phyloP scores from a whole-genome alignment of 2,888 invertebrate genomes.

The Fabriciana adippe region DNA sequence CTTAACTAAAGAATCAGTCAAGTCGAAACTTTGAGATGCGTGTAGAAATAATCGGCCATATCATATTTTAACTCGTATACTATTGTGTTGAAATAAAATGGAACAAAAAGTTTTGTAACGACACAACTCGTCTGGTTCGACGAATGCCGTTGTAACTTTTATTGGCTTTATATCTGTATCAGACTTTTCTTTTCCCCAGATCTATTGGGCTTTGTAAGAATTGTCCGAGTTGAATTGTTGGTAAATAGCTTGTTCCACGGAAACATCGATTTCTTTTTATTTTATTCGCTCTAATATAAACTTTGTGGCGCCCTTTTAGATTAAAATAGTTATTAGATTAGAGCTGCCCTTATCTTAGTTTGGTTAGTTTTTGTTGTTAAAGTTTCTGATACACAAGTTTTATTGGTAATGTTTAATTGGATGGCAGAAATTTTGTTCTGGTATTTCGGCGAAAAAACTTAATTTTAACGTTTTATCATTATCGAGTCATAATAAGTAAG shows the following conservation, averaged over 20 bases:
- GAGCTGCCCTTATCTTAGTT: background rate
- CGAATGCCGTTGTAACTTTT: slow-evolving; percentile 66
- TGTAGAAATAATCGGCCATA: slow-evolving; percentile 27
- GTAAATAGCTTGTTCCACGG: slow-evolving; percentile 70
- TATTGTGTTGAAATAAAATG: slow-evolving; percentile 42
- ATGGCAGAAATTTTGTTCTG: background rate
- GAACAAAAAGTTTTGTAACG: slow-evolving; percentile 48
- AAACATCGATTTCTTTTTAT: slow-evolving; percentile 70
- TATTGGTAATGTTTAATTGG: background rate
- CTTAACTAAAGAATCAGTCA: slow-evolving; percentile 16
- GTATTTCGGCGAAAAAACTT: background rate
- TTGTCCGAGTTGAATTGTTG: slow-evolving; percentile 66
- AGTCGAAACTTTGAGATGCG: slow-evolving; percentile 24
- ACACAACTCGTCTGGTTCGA: slow-evolving; percentile 57
- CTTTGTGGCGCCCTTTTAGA: slow-evolving; percentile 41
- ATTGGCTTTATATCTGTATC: slow-evolving; percentile 68
- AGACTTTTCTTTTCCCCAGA: slow-evolving; percentile 66
- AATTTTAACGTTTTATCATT: slow-evolving; percentile 5
- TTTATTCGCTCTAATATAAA: slow-evolving; percentile 67
- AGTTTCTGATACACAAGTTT: background rate
- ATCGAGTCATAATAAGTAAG: slow-evolving; percentile 5
- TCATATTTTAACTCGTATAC: slow-evolving; percentile 23
- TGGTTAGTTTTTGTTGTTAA: slow-evolving; percentile 3
- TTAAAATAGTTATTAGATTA: slow-evolving; percentile 13
- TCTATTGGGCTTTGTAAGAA: slow-evolving; percentile 62